Evolutionary conservation across 2,113 vertebrate species (phyloP).

Genomic region (Pyxicephalus adspersus): DNA sequence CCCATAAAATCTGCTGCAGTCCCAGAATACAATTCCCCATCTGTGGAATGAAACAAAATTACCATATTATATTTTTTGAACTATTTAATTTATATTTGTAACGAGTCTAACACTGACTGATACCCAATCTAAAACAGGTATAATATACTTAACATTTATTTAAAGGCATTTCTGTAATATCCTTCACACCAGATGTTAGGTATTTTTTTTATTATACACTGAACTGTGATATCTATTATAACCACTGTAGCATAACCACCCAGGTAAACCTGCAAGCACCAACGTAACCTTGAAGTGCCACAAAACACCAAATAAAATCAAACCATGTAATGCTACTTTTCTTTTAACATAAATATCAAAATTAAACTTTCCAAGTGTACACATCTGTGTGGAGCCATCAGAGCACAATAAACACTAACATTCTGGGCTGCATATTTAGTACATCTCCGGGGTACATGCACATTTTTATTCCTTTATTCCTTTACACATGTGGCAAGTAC

Average conservation of each 20-base stretch:
- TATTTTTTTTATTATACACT: background rate
- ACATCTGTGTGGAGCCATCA: too few relatives aligned
- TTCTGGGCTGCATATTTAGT: too few relatives aligned
- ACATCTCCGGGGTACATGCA: too few relatives aligned
- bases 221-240: conserved; percentile 23
- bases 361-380: too few relatives aligned
- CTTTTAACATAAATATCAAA: too few relatives aligned
- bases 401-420: too few relatives aligned
- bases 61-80: conserved; percentile 19
- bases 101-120: conserved; percentile 6
- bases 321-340: background rate
- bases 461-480: too few relatives aligned
- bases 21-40: conserved; percentile 94
- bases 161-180: conserved; percentile 24
- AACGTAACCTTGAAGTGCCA: background rate
- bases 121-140: conserved; percentile 38
- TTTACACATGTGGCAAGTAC: too few relatives aligned
- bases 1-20: conserved; percentile 99
- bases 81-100: conserved; percentile 14
- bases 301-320: background rate
- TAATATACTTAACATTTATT: conserved; percentile 15
- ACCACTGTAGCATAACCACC: background rate
- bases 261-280: background rate
- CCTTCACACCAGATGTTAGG: conserved; percentile 17
- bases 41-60: conserved; percentile 69